Conservation (phyloP, 2,888 invertebrate genomes). For the Drosophila ezoana region DNA sequence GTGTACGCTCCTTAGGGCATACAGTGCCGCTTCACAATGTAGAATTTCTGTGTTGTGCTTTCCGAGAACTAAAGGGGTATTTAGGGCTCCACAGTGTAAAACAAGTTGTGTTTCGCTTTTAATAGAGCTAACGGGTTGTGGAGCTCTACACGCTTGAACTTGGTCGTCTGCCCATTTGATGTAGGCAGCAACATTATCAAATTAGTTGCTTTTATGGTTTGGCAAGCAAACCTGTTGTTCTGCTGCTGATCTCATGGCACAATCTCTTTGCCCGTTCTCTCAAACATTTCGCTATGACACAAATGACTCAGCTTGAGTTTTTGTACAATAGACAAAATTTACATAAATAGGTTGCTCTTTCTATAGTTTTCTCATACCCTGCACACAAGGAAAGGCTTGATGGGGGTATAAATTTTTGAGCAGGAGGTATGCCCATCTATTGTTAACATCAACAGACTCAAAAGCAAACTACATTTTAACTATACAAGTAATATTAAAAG, state of each 20-base stretch:
- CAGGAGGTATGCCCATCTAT: too few relatives aligned
- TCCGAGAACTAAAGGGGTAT: too few relatives aligned
- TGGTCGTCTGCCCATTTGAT: constrained; percentile 8
- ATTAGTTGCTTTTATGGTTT: constrained; percentile 13
- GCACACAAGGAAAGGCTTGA: not conserved
- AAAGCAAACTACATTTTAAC: too few relatives aligned
- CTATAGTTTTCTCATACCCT: not conserved
- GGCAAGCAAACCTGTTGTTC: constrained; percentile 46
- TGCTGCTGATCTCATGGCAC: constrained; percentile 50
- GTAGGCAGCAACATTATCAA: constrained; percentile 8
- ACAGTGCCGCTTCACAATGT: not conserved
- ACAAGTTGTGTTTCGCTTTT: not conserved
- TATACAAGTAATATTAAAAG: too few relatives aligned
- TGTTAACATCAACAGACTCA: too few relatives aligned
- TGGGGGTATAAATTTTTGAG: not conserved
- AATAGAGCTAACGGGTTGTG: not conserved
- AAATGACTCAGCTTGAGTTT: constrained; percentile 47
- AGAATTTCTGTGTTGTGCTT: not conserved
- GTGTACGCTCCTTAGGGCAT: not conserved
- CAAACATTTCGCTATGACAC: constrained; percentile 47
- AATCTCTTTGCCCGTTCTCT: constrained; percentile 44
- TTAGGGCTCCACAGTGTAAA: too few relatives aligned
- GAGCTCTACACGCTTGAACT: not conserved
- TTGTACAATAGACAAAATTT: constrained; percentile 45
- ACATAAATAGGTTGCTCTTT: constrained; percentile 43